These are phyloP conservation scores for Machimus atricapillus DNA, from an alignment of 2,888 invertebrate species.

Conservation along the genomic window DNA sequence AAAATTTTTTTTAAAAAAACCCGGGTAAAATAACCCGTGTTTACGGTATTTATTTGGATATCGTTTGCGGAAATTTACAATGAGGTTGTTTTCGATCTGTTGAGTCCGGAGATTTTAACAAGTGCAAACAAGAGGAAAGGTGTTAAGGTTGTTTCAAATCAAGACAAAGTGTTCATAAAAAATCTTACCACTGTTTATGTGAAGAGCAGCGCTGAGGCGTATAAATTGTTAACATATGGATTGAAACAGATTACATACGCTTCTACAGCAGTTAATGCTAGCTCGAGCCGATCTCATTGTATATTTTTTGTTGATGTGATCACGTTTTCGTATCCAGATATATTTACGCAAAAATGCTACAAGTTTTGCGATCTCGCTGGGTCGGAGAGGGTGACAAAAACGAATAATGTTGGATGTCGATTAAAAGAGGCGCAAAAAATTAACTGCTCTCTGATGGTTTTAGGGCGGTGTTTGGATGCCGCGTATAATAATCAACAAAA, in stretches of 20 bases:
- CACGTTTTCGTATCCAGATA: slow-evolving; percentile 57
- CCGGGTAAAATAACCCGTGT: no score
- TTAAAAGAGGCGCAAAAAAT: slow-evolving; percentile 87
- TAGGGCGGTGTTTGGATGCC: slow-evolving; percentile 79
- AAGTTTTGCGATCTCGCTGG: slow-evolving; percentile 94
- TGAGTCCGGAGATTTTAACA: slow-evolving; percentile 65
- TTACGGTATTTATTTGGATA: slow-evolving; percentile 79
- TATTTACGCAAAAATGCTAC: slow-evolving; percentile 66
- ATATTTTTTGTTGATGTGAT: slow-evolving; percentile 83
- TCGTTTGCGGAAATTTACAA: slow-evolving; percentile 93
- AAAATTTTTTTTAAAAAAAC: no score
- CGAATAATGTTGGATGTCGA: slow-evolving; percentile 74
- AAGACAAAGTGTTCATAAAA: slow-evolving; percentile 63
- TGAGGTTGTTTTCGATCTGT: slow-evolving; percentile 84
- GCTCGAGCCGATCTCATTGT: slow-evolving; percentile 88
- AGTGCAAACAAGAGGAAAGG: slow-evolving; percentile 65
- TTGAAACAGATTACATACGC: slow-evolving; percentile 76
- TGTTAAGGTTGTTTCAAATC: slow-evolving; percentile 57
- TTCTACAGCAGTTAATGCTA: slow-evolving; percentile 78
- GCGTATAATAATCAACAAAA: slow-evolving; percentile 60
- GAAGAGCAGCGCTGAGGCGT: slow-evolving; percentile 77
- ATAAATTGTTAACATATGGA: slow-evolving; percentile 78
- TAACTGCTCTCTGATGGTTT: slow-evolving; percentile 86
- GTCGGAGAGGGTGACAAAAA: slow-evolving; percentile 79
- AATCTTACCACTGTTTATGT: slow-evolving; percentile 62